Evolutionary conservation across 1,140 invertebrate species (phyloP), one percentile per base, ranked within the genome.

Genomic region (Archivesica marissinica): DNA sequence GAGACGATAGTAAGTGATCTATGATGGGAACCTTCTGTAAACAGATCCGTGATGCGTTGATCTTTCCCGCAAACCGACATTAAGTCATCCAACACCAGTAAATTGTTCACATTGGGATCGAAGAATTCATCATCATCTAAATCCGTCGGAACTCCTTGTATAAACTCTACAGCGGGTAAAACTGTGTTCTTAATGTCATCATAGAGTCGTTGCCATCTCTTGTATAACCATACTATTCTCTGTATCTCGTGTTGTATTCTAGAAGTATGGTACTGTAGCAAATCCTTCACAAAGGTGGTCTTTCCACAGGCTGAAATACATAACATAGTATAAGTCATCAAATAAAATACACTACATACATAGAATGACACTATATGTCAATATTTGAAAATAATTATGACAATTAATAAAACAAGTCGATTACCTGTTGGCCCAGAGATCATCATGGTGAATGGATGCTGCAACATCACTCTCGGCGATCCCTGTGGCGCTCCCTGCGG

Each of bases 41-140:
- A 52, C 72, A 52, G 33, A 13, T 76, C 33, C n/a, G n/a, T n/a
- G n/a, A n/a, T n/a, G n/a, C n/a, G n/a, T n/a, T n/a, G n/a, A 44
- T 39, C 47, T 25, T 35, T 33, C 15, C 72, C 72, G 54, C 9
- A 4, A n/a, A 52, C 47, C 23, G 7, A 52, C 25, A 47, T 61
- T 13, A 78, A 7, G 39, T 78, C 30, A 78, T 75, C 72, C 25
- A 61, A n/a, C 15, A 52, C 33, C 11, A 78, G 11, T 78, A 61
- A 78, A 39, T 78, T 78, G 75, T 78, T 78, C 28, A 56, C 61
- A 15, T 38, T 56, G n/a, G 41, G 20, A 54, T 75, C 7, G 54
- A 75, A 50, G 47, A 75, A 75, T n/a, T 75, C 72, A 52, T 54
- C 23, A 28, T 75, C 72, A 38, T 50, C 72, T 39, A 75, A 75